Conservation (phyloP, 1,140 invertebrate genomes). For the Melipona quadrifasciata region DNA sequence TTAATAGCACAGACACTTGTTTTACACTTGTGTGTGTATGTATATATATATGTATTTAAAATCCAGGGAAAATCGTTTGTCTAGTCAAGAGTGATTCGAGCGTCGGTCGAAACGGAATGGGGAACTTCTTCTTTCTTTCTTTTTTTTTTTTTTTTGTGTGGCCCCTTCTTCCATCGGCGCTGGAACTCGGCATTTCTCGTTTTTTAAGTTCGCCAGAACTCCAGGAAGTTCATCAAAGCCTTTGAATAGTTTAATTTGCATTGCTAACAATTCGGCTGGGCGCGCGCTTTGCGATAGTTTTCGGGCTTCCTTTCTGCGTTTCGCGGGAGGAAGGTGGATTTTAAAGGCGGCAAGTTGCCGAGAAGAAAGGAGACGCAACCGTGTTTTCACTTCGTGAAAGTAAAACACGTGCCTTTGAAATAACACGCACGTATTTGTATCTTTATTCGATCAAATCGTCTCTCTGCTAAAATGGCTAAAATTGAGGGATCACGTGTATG, state of each 20-base stretch:
- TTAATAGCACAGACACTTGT: not conserved
- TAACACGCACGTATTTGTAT: not conserved
- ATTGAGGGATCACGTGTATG: too few relatives aligned
- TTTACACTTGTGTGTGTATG: too few relatives aligned
- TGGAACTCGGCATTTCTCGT: not conserved
- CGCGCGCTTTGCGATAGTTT: conserved; percentile 56
- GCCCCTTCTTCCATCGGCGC: not conserved
- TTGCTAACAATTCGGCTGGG: conserved; percentile 65
- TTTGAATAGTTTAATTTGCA: conserved; percentile 70
- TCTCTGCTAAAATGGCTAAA: not conserved
- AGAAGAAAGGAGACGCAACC: too few relatives aligned
- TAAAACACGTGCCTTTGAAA: not conserved
- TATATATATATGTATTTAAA: not conserved
- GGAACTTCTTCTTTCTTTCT: conserved; percentile 46
- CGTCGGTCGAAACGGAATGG: conserved; percentile 17
- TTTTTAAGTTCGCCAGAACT: conserved; percentile 52
- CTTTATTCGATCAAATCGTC: not conserved
- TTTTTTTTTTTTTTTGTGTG: too few relatives aligned
- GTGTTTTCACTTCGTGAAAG: not conserved
- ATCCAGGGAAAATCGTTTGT: not conserved
- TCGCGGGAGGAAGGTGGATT: conserved; percentile 14
- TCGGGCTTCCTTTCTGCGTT: conserved; percentile 43
- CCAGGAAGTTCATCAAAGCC: conserved; percentile 65
- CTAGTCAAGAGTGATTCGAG: not conserved
- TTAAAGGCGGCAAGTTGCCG: not conserved